Evolutionary conservation across 2,888 invertebrate species (phyloP), one percentile per base, ranked within the genome.

Genomic region (Lithodes maja): DNA sequence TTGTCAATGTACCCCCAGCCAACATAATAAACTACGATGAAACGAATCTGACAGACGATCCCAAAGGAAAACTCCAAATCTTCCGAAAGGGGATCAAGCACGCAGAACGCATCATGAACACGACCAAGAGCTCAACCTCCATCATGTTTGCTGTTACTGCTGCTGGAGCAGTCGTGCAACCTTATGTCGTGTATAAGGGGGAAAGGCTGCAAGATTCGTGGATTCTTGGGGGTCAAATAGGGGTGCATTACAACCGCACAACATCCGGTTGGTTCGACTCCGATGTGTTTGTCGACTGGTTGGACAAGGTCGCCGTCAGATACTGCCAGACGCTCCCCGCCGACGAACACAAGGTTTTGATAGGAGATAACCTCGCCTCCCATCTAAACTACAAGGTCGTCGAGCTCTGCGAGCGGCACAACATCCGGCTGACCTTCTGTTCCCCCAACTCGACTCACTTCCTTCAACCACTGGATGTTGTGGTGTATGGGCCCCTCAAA

Each of bases 141-240:
- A 61, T 61, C 5, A 61, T 61, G 61, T 61, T 61, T 12, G 61
- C 61, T 12, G 12, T 87, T 93, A 93, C 1, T 94, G 94, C 90
- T 61, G 12, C 5, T 61, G 61, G 61, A 7, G 61, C 94, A 7
- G 52, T 80, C 7, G 1, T 50, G 17, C 53, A 52, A 2, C 92
- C 92, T 52, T 94, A 94, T 92, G 93, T 94, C 2, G 93, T 94
- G 0, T 80, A 53, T 17, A 80, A 80, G 15, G 80, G 94, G 1
- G 92, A 92, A 87, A 85, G 93, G 87, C 69, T 94, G n/a, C 94
- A 93, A 92, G 90, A 93, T 74, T 93, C 93, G 7, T 94, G 94
- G 94, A 93, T 92, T 3, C 91, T 92, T 91, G 93, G 93, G 83
- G 94, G 94, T 12, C 94, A 94, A 33, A 82, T 83, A 92, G 93